Evolutionary conservation across 2,888 invertebrate species (phyloP).

Genomic region (Lasioglossum lativentre): DNA sequence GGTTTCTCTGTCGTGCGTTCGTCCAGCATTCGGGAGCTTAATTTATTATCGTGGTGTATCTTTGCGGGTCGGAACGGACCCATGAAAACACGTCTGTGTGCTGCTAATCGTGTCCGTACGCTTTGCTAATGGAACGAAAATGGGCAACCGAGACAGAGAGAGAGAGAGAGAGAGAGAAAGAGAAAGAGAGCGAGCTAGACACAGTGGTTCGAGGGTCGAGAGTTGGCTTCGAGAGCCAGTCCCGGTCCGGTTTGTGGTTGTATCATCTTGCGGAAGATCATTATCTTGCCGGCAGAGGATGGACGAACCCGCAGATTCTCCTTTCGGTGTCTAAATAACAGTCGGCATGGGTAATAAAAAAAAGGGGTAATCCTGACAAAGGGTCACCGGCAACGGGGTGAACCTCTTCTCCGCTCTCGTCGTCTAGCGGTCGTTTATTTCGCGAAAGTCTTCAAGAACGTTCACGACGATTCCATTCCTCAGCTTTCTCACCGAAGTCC

Average conservation of each 20-base stretch:
- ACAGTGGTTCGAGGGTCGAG: background rate
- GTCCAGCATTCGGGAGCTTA: background rate
- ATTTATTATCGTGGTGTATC: background rate
- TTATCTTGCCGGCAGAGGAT: conserved; percentile 62
- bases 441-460: background rate
- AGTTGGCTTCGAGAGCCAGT: conserved; percentile 19
- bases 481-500: rapidly evolving
- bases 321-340: conserved; percentile 62
- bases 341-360: conserved; percentile 63
- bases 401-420: background rate
- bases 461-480: background rate
- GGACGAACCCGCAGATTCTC: conserved; percentile 50
- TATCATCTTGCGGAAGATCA: conserved; percentile 66
- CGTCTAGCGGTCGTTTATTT: background rate
- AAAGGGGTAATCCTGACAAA: conserved; percentile 56
- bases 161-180: background rate
- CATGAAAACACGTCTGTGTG: background rate
- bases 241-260: conserved; percentile 38
- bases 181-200: background rate
- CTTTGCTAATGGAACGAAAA: background rate
- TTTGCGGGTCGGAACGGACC: background rate
- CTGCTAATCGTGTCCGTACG: background rate
- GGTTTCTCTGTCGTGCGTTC: background rate
- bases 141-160: background rate
- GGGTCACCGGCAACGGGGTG: conserved; percentile 14